phyloP scores from a whole-genome alignment of 1,140 invertebrate genomes.

The Mizuhopecten yessoensis region DNA sequence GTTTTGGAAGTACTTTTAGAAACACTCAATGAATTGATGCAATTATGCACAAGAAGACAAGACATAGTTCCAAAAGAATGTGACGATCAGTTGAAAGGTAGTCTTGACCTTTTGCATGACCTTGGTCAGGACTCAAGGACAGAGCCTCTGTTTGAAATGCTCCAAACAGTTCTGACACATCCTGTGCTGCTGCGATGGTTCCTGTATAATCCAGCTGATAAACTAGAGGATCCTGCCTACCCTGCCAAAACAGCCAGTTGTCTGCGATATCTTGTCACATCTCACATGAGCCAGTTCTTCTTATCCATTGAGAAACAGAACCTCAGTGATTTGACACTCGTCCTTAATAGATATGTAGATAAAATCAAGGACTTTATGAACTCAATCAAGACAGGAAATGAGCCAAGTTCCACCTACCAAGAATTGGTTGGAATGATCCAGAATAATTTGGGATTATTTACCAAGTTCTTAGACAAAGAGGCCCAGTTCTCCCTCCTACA shows the following conservation, averaged over 20 bases:
- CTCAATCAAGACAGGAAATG: not conserved
- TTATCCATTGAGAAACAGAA: not conserved
- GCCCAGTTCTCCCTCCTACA: not conserved
- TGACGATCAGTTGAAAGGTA: not conserved
- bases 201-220: slow-evolving; percentile 41
- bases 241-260: not conserved
- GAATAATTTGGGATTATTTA: not conserved
- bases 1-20: slow-evolving; percentile 6
- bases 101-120: slow-evolving; percentile 13
- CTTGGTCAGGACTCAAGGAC: not conserved
- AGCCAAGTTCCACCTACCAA: slow-evolving; percentile 1
- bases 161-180: slow-evolving; percentile 45
- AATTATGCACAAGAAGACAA: not conserved
- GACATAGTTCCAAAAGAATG: not conserved
- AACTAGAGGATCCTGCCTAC: slow-evolving; percentile 5
- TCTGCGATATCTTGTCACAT: not conserved
- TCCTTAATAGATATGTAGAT: not conserved
- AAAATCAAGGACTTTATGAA: not conserved
- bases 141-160: slow-evolving; percentile 44
- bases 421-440: not conserved
- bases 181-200: slow-evolving; percentile 48
- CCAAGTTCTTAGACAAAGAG: not conserved
- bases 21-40: not conserved
- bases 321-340: not conserved
- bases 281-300: not conserved